These are phyloP conservation scores for Caenorhabditis angaria DNA, from an alignment of 2,888 invertebrate species.

Conservation along the genomic window DNA sequence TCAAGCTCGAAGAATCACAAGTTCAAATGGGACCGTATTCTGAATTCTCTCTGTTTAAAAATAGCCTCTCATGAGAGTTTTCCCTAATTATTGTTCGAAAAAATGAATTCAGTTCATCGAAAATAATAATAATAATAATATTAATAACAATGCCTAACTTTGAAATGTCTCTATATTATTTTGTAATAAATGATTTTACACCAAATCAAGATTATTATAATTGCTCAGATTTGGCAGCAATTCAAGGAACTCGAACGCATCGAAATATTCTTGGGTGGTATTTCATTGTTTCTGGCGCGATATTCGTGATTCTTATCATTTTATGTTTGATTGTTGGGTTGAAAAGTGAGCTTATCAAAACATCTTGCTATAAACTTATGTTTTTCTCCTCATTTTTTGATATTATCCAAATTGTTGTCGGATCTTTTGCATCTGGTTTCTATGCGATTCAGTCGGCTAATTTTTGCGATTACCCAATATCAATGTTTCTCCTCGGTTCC, in stretches of 20 bases:
- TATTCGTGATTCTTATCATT: slow-evolving; percentile 16
- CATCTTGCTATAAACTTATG: slow-evolving; percentile 17
- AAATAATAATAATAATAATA: too few relatives aligned
- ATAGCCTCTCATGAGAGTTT: too few relatives aligned
- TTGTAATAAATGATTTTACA: too few relatives aligned
- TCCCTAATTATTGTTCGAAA: too few relatives aligned
- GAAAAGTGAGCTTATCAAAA: not conserved
- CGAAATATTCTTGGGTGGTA: slow-evolving; percentile 6
- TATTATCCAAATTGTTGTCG: slow-evolving; percentile 13
- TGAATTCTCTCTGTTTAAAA: too few relatives aligned
- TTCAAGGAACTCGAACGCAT: not conserved
- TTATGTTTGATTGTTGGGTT: slow-evolving; percentile 18
- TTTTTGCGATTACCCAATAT: slow-evolving; percentile 21
- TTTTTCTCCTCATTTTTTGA: slow-evolving; percentile 18
- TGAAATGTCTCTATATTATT: too few relatives aligned
- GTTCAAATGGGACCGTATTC: too few relatives aligned
- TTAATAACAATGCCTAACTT: too few relatives aligned
- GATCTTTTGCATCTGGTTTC: slow-evolving; percentile 19
- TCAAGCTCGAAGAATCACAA: too few relatives aligned
- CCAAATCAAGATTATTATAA: too few relatives aligned
- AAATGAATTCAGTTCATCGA: too few relatives aligned
- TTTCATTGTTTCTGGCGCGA: slow-evolving; percentile 11
- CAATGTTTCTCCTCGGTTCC: slow-evolving; percentile 14
- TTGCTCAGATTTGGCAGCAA: not conserved
- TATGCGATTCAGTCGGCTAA: slow-evolving; percentile 3